Conservation (phyloP, 2,888 invertebrate species). For the Odontothrips loti region DNA sequence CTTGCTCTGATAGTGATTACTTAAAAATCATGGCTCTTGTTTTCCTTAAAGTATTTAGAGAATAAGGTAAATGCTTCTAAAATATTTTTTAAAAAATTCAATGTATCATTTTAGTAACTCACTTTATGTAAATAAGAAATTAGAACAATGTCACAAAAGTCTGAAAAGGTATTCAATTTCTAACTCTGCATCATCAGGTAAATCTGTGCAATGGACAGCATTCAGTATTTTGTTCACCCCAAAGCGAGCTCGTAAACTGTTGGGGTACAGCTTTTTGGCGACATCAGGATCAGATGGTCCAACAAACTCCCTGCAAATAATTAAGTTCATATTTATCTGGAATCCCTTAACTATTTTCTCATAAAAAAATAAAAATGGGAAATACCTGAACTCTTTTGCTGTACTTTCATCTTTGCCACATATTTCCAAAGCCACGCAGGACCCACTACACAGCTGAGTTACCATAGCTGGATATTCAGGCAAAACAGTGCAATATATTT, state of each 20-base stretch:
- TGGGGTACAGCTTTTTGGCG: conserved; percentile 75
- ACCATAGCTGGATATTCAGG: conserved; percentile 79
- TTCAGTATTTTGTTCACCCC: conserved; percentile 79
- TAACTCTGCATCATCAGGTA: conserved; percentile 77
- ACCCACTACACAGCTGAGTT: conserved; percentile 75
- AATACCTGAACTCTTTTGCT: conserved; percentile 45
- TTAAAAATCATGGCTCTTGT: conserved; percentile 2
- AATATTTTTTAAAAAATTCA: not conserved
- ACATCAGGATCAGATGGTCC: conserved; percentile 92
- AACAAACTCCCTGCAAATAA: conserved; percentile 61
- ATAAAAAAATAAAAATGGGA: conserved; percentile 45
- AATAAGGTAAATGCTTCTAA: not conserved
- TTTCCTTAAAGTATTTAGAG: not conserved
- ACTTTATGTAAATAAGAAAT: not conserved
- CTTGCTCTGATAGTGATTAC: conserved; percentile 1
- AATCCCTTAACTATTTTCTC: not conserved
- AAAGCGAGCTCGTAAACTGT: conserved; percentile 77
- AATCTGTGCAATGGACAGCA: conserved; percentile 90
- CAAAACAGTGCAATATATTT: conserved; percentile 86
- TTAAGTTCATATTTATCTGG: not conserved
- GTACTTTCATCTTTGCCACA: conserved; percentile 55
- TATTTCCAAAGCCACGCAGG: conserved; percentile 82
- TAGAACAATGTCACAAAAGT: not conserved
- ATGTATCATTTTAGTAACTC: not conserved
- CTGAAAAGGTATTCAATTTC: conserved; percentile 50